phyloP scores from a whole-genome alignment of 2,797 vertebrate genomes.

The Hapalemur alaotrensis region DNA sequence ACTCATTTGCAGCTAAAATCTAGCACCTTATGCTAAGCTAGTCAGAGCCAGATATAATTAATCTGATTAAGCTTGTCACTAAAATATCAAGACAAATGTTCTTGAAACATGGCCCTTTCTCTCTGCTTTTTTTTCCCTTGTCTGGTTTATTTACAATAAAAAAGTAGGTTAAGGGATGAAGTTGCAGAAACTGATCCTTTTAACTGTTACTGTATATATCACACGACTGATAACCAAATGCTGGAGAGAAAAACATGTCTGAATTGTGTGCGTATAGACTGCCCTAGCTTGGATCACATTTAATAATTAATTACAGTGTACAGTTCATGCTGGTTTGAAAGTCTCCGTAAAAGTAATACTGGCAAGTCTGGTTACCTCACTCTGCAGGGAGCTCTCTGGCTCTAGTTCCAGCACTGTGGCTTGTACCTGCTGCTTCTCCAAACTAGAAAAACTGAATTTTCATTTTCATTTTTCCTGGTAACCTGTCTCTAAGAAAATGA shows the following conservation, averaged over 20 bases:
- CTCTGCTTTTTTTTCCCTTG: background rate
- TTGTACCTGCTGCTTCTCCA: background rate
- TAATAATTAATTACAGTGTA: constrained; percentile 60
- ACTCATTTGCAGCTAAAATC: constrained; percentile 45
- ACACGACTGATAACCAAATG: constrained; percentile 41
- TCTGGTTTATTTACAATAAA: constrained; percentile 66
- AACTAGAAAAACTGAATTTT: background rate
- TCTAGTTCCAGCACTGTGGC: background rate
- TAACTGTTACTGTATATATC: constrained; percentile 54
- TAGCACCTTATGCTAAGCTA: constrained; percentile 66
- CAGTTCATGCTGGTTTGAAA: background rate
- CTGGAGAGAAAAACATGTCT: constrained; percentile 10
- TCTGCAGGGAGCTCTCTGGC: background rate
- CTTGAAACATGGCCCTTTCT: constrained; percentile 24
- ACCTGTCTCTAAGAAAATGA: background rate
- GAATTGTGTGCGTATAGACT: background rate
- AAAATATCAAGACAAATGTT: constrained; percentile 68
- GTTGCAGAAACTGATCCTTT: constrained; percentile 66
- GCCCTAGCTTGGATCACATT: background rate
- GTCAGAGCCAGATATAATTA: constrained; percentile 54
- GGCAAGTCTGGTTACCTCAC: background rate
- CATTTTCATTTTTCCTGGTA: background rate
- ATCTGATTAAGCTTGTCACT: constrained; percentile 44
- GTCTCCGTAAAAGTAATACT: background rate
- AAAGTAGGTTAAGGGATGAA: constrained; percentile 63